Evolutionary conservation across 2,888 invertebrate genomes (phyloP).

Genomic region (Tholera decimalis): DNA sequence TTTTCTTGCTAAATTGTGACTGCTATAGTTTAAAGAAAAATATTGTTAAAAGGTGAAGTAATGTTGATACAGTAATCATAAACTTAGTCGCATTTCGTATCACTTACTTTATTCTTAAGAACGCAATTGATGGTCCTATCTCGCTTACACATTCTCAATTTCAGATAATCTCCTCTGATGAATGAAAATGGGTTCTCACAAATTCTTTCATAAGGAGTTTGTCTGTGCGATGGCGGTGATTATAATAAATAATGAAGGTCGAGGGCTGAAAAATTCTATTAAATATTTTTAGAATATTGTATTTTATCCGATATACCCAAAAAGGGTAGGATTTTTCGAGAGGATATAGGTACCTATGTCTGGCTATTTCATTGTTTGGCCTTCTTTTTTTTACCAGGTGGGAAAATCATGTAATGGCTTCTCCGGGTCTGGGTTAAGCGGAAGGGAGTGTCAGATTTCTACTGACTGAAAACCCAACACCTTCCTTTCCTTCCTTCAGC

Average conservation of each 20-base stretch:
- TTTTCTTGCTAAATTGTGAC: too few relatives aligned
- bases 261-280: background rate
- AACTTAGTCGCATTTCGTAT: conserved; percentile 3
- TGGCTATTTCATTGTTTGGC: too few relatives aligned
- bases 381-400: too few relatives aligned
- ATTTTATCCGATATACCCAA: background rate
- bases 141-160: conserved; percentile 18
- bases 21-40: too few relatives aligned
- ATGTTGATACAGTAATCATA: background rate
- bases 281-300: background rate
- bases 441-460: too few relatives aligned
- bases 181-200: conserved; percentile 26
- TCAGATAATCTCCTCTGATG: conserved; percentile 35
- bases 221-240: conserved; percentile 6
- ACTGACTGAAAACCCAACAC: too few relatives aligned
- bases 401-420: too few relatives aligned
- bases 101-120: background rate
- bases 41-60: background rate
- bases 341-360: too few relatives aligned
- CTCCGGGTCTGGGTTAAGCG: too few relatives aligned
- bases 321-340: too few relatives aligned
- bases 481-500: too few relatives aligned
- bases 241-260: conserved; percentile 18
- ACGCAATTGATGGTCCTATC: conserved; percentile 2
- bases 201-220: conserved; percentile 21